These are phyloP conservation scores for Lethocerus indicus DNA, from an alignment of 1,140 invertebrate species.

Conservation along the genomic window DNA sequence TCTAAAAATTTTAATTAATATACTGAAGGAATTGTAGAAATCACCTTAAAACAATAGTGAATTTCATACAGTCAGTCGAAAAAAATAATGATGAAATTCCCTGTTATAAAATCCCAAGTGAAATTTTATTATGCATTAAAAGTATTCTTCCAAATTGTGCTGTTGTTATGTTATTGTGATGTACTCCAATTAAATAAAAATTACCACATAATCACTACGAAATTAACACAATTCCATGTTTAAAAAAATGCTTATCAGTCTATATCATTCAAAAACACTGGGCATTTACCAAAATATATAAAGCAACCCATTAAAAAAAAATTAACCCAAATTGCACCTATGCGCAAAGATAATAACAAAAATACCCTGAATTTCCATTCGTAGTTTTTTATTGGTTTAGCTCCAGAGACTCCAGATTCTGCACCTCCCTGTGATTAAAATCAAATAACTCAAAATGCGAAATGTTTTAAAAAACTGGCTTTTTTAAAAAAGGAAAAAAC, in stretches of 20 bases:
- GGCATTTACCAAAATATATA: not conserved
- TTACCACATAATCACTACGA: not conserved
- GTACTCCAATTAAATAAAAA: not conserved
- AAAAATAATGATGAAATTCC: too few species aligned
- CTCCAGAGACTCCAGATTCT: not conserved
- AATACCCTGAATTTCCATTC: constrained; percentile 67
- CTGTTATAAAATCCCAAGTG: too few species aligned
- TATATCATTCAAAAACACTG: not conserved
- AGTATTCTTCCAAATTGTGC: too few species aligned
- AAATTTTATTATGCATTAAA: too few species aligned
- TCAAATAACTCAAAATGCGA: constrained; percentile 3
- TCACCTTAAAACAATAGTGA: too few species aligned
- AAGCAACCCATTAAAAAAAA: constrained; percentile 16
- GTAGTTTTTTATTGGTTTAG: constrained; percentile 37
- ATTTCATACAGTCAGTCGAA: too few species aligned
- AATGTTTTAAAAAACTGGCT: not conserved
- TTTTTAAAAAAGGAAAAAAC: not conserved
- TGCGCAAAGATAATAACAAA: constrained; percentile 2
- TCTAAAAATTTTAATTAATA: too few species aligned
- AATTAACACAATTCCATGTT: not conserved
- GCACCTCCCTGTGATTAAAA: constrained; percentile 10
- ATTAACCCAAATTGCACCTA: constrained; percentile 1
- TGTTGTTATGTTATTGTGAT: not conserved
- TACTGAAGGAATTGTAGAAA: too few species aligned
- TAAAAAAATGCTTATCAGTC: not conserved